phyloP scores from a whole-genome alignment of 2,888 invertebrate species.

The Drosophila gaucha region DNA sequence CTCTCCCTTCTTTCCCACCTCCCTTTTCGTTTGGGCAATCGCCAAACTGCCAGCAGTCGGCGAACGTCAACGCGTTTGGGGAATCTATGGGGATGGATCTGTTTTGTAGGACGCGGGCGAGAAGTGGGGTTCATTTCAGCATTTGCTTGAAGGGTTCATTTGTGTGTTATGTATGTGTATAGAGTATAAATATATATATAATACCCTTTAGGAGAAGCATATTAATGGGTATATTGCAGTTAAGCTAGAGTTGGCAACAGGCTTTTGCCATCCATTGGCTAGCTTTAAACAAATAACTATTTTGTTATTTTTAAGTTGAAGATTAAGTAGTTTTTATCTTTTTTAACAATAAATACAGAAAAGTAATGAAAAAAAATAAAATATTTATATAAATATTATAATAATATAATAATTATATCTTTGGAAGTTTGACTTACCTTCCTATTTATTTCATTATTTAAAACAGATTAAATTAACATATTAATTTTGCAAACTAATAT shows the following conservation, averaged over 20 bases:
- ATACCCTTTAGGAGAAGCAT: neutral
- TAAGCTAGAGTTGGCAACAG: too few species aligned
- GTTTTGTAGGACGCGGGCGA: slow-evolving; percentile 27
- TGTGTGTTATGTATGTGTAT: slow-evolving; percentile 31
- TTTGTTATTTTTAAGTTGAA: too few species aligned
- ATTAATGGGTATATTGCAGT: neutral
- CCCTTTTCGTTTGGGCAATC: slow-evolving; percentile 38
- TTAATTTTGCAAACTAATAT: too few species aligned
- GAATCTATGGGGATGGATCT: slow-evolving; percentile 38
- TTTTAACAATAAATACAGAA: too few species aligned
- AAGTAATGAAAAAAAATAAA: too few species aligned
- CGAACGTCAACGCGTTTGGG: slow-evolving; percentile 19
- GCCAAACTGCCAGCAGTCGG: slow-evolving; percentile 64
- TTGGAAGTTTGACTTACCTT: too few species aligned
- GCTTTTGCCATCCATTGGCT: neutral
- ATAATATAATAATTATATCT: too few species aligned
- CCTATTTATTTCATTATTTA: too few species aligned
- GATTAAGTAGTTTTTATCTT: too few species aligned
- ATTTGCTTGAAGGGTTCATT: slow-evolving; percentile 72
- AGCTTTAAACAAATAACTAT: too few species aligned
- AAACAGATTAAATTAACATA: too few species aligned
- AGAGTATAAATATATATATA: slow-evolving; percentile 4
- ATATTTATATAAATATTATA: too few species aligned
- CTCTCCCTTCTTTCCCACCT: neutral
- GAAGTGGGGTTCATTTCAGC: slow-evolving; percentile 48